Conservation (phyloP, 2,113 vertebrate species). For the Nesoenas mayeri region DNA sequence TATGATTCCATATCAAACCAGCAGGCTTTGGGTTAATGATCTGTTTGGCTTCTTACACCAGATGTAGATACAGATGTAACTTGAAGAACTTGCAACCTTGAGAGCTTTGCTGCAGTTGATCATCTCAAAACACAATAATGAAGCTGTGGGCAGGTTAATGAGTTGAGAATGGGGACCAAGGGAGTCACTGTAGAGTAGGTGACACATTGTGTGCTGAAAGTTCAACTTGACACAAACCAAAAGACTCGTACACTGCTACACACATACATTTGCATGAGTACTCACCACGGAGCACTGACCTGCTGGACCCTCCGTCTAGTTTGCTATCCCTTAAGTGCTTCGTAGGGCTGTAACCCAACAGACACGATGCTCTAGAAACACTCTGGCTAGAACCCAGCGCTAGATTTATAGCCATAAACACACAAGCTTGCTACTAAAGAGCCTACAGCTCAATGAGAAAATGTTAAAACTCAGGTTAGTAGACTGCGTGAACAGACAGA, state of each 20-base stretch:
- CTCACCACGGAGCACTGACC: background rate
- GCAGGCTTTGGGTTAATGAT: too few species aligned
- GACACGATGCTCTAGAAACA: background rate
- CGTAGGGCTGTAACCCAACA: background rate
- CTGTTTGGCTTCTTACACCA: too few species aligned
- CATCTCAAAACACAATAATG: too few species aligned
- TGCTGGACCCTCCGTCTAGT: background rate
- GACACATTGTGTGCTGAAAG: too few species aligned
- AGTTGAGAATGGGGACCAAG: too few species aligned
- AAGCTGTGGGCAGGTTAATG: too few species aligned
- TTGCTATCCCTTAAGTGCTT: background rate
- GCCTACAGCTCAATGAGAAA: background rate
- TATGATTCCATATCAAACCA: too few species aligned
- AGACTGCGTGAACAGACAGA: background rate
- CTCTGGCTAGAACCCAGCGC: background rate
- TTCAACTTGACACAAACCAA: too few species aligned
- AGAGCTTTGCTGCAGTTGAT: too few species aligned
- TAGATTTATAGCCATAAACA: background rate
- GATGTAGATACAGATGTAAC: too few species aligned
- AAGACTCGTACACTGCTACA: fast-evolving
- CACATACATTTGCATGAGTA: fast-evolving
- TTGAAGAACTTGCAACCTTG: too few species aligned
- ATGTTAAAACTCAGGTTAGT: background rate
- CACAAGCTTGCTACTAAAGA: background rate
- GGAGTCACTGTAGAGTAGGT: too few species aligned